phyloP scores from a whole-genome alignment of 1,140 invertebrate genomes.

The Plectus sambesii region DNA sequence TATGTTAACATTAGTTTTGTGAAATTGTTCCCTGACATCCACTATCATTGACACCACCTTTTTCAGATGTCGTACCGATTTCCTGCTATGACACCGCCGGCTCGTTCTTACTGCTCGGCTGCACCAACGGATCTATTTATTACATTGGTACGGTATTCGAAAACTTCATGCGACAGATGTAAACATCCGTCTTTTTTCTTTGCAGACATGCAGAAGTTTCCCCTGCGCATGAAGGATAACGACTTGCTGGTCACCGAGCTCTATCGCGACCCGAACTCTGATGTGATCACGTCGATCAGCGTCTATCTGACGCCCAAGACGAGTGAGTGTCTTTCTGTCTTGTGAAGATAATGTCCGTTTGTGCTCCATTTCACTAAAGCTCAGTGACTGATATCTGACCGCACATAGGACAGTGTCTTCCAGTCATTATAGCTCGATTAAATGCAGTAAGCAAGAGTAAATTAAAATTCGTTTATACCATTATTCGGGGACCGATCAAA shows the following conservation, averaged over 20 bases:
- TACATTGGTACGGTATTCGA: conserved; percentile 66
- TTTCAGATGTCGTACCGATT: conserved; percentile 84
- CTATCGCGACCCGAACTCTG: conserved; percentile 81
- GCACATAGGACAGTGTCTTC: too few relatives aligned
- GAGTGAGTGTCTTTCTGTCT: too few relatives aligned
- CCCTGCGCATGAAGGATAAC: conserved; percentile 94
- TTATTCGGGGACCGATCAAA: too few relatives aligned
- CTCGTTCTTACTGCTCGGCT: conserved; percentile 81
- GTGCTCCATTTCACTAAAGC: too few relatives aligned
- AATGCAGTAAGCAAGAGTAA: too few relatives aligned
- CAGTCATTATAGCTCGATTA: too few relatives aligned
- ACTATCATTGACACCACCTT: not conserved
- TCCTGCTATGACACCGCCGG: conserved; percentile 90
- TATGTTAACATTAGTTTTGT: conserved; percentile 4
- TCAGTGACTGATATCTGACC: too few relatives aligned
- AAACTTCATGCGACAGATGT: conserved; percentile 11
- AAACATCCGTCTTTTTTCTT: conserved; percentile 34
- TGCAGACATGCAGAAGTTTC: conserved; percentile 97
- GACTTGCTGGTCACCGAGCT: conserved; percentile 91
- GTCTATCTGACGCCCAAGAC: conserved; percentile 96
- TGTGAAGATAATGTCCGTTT: too few relatives aligned
- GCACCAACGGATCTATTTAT: conserved; percentile 89
- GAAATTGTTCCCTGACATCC: conserved; percentile 5
- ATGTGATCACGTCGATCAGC: conserved; percentile 93
- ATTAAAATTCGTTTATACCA: too few relatives aligned